phyloP scores from a whole-genome alignment of 2,113 vertebrate species.

The Podiceps cristatus region DNA sequence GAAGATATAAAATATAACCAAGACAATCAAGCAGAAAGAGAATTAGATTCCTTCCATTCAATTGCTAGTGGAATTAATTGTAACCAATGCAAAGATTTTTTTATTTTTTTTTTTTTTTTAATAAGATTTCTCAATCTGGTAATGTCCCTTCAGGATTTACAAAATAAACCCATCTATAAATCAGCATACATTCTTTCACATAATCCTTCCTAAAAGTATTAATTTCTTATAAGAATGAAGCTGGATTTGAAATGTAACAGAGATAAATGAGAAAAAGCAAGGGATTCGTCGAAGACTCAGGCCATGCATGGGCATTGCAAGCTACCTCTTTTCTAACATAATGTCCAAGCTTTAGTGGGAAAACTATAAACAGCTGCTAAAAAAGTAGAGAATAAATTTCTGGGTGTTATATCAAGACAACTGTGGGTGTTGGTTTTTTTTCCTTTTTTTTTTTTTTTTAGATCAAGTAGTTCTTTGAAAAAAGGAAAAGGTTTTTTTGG shows the following conservation, averaged over 20 bases:
- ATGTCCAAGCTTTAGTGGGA: background rate
- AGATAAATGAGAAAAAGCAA: conserved; percentile 2
- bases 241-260: background rate
- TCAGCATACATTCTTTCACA: background rate
- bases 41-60: background rate
- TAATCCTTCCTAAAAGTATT: background rate
- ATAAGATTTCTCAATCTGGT: background rate
- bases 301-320: background rate
- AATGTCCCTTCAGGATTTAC: background rate
- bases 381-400: background rate
- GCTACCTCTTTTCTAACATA: background rate
- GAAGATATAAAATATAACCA: background rate
- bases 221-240: background rate
- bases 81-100: background rate
- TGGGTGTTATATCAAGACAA: background rate
- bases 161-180: background rate
- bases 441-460: background rate
- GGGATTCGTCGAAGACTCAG: background rate
- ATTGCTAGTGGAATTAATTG: background rate
- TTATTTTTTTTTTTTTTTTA: background rate
- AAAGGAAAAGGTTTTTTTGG: background rate
- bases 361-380: background rate
- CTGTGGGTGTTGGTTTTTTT: background rate
- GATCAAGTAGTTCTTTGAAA: background rate
- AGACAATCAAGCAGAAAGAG: background rate